Evolutionary conservation across 2,113 vertebrate genomes (phyloP).

Genomic region (Sinosuthora webbiana): DNA sequence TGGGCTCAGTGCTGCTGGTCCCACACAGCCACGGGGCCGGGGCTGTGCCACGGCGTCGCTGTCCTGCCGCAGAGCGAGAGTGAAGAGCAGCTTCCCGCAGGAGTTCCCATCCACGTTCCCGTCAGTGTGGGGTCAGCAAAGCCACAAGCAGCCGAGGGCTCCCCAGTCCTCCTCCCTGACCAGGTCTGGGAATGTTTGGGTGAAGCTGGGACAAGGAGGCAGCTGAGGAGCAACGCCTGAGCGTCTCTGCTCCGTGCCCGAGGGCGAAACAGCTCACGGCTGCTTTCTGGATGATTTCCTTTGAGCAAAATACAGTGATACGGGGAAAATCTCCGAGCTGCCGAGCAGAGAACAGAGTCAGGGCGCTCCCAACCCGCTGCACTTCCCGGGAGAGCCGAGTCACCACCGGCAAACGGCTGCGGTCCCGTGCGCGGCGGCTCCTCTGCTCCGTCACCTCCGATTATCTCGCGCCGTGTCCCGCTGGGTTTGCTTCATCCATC

Average conservation of each 20-base stretch:
- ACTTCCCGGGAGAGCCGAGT: not conserved
- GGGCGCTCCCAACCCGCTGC: not conserved
- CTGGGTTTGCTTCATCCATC: not conserved
- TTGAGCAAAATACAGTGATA: not conserved
- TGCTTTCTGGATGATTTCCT: not conserved
- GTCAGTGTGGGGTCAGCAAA: fast-evolving
- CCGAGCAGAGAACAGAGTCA: fast-evolving
- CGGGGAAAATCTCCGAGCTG: not conserved
- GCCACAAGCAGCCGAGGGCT: fast-evolving
- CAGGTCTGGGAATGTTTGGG: not conserved
- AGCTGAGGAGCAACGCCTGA: not conserved
- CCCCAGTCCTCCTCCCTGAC: fast-evolving
- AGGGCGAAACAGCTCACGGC: not conserved
- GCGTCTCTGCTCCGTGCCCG: fast-evolving
- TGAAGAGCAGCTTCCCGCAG: fast-evolving
- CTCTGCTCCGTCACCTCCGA: slow-evolving; percentile 23
- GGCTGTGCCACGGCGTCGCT: fast-evolving
- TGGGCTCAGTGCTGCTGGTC: fast-evolving
- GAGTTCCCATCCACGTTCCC: fast-evolving
- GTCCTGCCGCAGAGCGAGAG: fast-evolving
- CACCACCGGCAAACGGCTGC: not conserved
- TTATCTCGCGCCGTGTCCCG: fast-evolving
- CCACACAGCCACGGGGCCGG: fast-evolving
- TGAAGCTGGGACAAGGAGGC: not conserved
- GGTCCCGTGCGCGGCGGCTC: not conserved